Evolutionary conservation across 2,797 vertebrate genomes (phyloP).

Genomic region (Acrocephalus scirpaceus): DNA sequence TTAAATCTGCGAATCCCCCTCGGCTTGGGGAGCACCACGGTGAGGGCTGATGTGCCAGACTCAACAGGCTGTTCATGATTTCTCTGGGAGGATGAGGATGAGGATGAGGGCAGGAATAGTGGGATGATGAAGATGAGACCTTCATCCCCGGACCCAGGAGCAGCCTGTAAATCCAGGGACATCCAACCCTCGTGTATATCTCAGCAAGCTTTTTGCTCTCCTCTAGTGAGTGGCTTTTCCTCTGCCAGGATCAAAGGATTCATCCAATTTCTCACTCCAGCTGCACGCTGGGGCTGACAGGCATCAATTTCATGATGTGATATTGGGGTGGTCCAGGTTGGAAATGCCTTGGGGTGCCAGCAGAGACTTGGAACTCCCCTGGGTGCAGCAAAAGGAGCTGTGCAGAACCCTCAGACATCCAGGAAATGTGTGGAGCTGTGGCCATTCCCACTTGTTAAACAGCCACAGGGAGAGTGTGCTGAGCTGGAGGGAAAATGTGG

Average conservation of each 20-base stretch:
- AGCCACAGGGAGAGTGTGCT: not conserved
- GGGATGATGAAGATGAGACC: not conserved
- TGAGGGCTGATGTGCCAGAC: not conserved
- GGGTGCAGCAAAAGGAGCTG: not conserved
- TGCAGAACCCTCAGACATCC: not conserved
- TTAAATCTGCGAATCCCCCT: not conserved
- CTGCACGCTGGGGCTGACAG: not conserved
- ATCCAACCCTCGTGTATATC: not conserved
- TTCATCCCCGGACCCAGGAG: not conserved
- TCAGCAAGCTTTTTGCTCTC: not conserved
- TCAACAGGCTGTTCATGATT: not conserved
- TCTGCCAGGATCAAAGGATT: slow-evolving; percentile 2
- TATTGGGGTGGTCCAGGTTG: not conserved
- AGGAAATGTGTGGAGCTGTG: not conserved
- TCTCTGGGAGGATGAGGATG: not conserved
- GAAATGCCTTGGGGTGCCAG: not conserved
- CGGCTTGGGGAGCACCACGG: not conserved
- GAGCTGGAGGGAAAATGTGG: not conserved
- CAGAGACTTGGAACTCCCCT: not conserved
- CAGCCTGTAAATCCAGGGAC: not conserved
- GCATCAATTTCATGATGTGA: not conserved
- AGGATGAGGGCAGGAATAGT: not conserved
- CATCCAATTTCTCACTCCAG: not conserved
- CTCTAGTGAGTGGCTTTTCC: not conserved
- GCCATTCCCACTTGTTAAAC: not conserved